A percentile compares a stretch with the other conserved stretches of the same genome.
These are phyloP conservation scores for Xenus cinereus DNA, from an alignment of 2,113 vertebrate genomes.

Conservation along the genomic window DNA sequence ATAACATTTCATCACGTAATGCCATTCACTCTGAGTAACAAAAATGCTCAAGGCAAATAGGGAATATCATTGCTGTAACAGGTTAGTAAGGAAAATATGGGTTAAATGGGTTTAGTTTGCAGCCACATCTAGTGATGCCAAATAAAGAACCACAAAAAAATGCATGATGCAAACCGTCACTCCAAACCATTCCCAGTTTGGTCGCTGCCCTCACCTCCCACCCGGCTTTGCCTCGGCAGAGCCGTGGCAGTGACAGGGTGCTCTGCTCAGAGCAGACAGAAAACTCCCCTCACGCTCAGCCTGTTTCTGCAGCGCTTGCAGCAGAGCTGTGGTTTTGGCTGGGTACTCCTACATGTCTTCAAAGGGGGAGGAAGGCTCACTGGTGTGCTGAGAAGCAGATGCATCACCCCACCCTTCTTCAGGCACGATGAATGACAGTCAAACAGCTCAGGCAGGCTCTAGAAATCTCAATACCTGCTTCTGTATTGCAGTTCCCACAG, in stretches of 20 bases:
- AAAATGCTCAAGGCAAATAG: not conserved
- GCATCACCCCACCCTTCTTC: not conserved
- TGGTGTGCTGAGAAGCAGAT: not conserved
- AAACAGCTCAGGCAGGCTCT: not conserved
- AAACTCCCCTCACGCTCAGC: rapidly evolving
- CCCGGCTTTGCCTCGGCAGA: not conserved
- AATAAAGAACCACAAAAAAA: not conserved
- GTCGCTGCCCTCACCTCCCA: not conserved
- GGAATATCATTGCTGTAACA: not conserved
- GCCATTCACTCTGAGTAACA: not conserved
- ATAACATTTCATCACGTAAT: not conserved
- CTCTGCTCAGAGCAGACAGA: not conserved
- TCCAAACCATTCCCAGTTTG: not conserved
- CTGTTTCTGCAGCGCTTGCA: not conserved
- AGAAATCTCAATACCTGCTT: not conserved
- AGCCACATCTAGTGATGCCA: not conserved
- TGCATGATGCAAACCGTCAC: rapidly evolving
- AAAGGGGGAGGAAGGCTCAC: not conserved
- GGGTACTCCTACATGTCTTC: not conserved
- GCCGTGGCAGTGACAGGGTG: not conserved
- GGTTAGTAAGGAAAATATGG: not conserved
- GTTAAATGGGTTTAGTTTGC: not conserved
- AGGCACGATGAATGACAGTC: not conserved
- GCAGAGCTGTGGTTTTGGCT: not conserved
- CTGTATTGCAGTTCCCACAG: not conserved